Base-by-base conservation (phyloP, 2,888 invertebrate species). In the Drosophila birchii region DNA sequence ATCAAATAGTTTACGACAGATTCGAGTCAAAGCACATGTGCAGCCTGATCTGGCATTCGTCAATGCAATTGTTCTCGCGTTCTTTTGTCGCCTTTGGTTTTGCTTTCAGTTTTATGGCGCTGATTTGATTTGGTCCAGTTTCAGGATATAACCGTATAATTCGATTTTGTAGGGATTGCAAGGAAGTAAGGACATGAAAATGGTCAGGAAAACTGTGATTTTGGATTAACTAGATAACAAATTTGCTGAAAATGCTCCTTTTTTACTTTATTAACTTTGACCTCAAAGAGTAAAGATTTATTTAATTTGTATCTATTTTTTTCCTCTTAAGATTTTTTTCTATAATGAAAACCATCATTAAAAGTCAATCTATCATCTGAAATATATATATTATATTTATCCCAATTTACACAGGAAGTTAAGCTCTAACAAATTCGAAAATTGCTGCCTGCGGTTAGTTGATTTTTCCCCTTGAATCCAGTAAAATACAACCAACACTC, bases 1-100 rank as follows among this genome's bases (percentile, higher is more conserved):
- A 36, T 64, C 43, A 29, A 34, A 36, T 62, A 64, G 34, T 51
- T 61, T 49, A 43, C 34, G 62, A 49, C 43, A 36, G 18, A 29
- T n/a, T 2, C 26, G 23, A 62, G 36, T 29, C 64, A 64, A 60
- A 36, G 36, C 51, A 36, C 20, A 51, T 34, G 34, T 51, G 20
- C 34, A 20, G 34, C 34, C 49, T 14, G 32, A 51, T 51, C 49
- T 49, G 49, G 18, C 32, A 7, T 18, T 49, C 32, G 32, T 51
- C 51, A 36, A 11, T 20, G 51, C 58, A 49, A 62, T 64, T 64
- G 64, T 62, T 51, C 36, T 14, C 34, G 0, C 2, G 4, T 16
- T n/a, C 58, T 11, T 23, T 45, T 45, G 23, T 26, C n/a, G 20
- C 32, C 34, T 20, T 53, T 51, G 20, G n/a, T 51, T 51, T 34